A percentile compares a stretch with the other conserved stretches of the same genome.
Conservation (phyloP, 2,888 invertebrate species). For the Plebejus argus region DNA sequence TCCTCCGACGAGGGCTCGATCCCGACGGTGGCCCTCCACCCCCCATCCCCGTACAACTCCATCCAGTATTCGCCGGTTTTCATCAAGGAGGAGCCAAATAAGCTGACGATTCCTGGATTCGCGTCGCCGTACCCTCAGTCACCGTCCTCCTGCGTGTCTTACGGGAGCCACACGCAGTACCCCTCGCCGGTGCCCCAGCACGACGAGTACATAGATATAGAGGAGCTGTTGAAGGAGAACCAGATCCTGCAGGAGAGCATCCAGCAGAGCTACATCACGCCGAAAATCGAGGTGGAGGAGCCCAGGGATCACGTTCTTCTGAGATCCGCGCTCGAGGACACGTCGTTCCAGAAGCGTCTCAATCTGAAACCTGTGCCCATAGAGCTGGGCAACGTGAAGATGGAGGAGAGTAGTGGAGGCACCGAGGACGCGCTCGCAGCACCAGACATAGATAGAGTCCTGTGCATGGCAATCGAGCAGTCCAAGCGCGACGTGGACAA, state of each 20-base stretch:
- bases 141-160: constrained; percentile 79
- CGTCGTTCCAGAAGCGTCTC: constrained; percentile 91
- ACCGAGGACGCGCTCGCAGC: constrained; percentile 81
- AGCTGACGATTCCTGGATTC: constrained; percentile 74
- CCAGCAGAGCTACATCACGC: constrained; percentile 69
- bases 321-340: constrained; percentile 90
- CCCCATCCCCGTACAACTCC: constrained; percentile 78
- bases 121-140: constrained; percentile 79
- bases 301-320: constrained; percentile 87
- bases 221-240: constrained; percentile 81
- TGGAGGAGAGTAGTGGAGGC: constrained; percentile 85
- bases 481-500: constrained; percentile 92
- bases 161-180: constrained; percentile 80
- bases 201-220: constrained; percentile 83
- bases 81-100: constrained; percentile 79
- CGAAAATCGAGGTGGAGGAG: constrained; percentile 80
- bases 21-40: constrained; percentile 80
- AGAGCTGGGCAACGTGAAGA: constrained; percentile 82
- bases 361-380: constrained; percentile 90
- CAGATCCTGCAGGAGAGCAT: constrained; percentile 75
- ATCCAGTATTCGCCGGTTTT: constrained; percentile 64
- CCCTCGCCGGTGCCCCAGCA: constrained; percentile 79
- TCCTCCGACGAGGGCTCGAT: constrained; percentile 79
- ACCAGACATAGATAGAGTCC: constrained; percentile 90
- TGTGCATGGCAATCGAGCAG: constrained; percentile 92